Evolutionary conservation across 2,113 vertebrate species (phyloP), one percentile per base, ranked within the genome.

Genomic region (Xiphophorus maculatus): DNA sequence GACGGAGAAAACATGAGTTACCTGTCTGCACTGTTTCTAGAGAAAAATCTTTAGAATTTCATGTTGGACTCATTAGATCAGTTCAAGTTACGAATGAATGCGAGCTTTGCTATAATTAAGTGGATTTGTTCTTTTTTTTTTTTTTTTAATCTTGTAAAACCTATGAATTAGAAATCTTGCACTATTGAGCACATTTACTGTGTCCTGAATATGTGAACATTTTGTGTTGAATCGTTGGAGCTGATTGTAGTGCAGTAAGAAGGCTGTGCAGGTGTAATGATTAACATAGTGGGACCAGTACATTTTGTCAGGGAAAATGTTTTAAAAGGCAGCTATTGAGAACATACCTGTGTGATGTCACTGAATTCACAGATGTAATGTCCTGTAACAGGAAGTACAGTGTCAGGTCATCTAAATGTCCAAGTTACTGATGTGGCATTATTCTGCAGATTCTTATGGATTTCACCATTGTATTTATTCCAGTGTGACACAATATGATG

Each of bases 281-380:
- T 69, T 40, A 68, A 8, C 12, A 30, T 75, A 22, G 35, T 79
- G 25, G 74, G 71, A 17, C 42, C 51, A 64, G 11, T 75, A 10
- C 74, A n/a, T 84, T 73, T 83, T 30, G 40, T 64, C 30, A 29
- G 48, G 48, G 48, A 54, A 19, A 22, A 54, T 54, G 48, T 25
- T n/a, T 67, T 60, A 68, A 84, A 82, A 27, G 88, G 87, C 91
- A 93, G 89, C 91, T 93, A 29, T 80, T 88, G 4, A 70, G 74
- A 69, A 63, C 11, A 58, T 81, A 63, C 65, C 65, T 79, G 60
- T 69, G 64, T n/a, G 48, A 40, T 82, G 78, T 66, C 73, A 83
- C 66, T 74, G 44, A 84, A 72, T 67, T 80, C 58, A 40, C n/a
- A 73, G 63, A 69, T 12, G 4, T 28, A 42, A 17, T 44, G 77